Percentiles rank a stretch among this genome's conserved stretches.
Conservation (phyloP, 2,888 invertebrate genomes). For the Allolobophora icterica region DNA sequence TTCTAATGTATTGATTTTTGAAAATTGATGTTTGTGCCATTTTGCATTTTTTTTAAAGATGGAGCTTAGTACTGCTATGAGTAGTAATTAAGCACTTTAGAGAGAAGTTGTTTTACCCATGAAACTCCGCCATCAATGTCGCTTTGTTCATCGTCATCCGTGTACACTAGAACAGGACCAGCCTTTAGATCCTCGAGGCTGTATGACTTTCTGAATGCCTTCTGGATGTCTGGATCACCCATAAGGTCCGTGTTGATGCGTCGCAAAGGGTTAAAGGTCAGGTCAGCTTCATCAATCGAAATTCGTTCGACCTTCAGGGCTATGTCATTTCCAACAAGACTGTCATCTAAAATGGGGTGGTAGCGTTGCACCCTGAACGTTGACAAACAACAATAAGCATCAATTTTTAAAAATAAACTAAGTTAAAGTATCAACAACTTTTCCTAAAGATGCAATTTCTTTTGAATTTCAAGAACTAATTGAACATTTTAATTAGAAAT, state of each 20-base stretch:
- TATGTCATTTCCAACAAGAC: slow-evolving; percentile 37
- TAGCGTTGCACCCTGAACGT: slow-evolving; percentile 43
- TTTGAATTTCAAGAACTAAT: background rate
- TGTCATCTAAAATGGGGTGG: slow-evolving; percentile 45
- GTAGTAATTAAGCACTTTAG: no score
- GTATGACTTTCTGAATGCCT: slow-evolving; percentile 58
- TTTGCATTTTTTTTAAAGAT: no score
- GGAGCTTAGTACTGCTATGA: no score
- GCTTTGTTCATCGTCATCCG: slow-evolving; percentile 33
- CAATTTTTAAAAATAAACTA: background rate
- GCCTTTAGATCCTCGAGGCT: slow-evolving; percentile 56
- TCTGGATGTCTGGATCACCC: slow-evolving; percentile 69
- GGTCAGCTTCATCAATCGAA: slow-evolving; percentile 49
- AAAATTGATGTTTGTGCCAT: no score
- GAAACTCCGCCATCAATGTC: background rate
- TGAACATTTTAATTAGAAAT: background rate
- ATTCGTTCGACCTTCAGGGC: slow-evolving; percentile 19
- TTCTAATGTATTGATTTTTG: no score
- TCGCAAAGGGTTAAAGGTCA: slow-evolving; percentile 58
- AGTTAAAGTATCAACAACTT: background rate
- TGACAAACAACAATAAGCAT: slow-evolving; percentile 6
- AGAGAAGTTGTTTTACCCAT: background rate
- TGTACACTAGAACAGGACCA: slow-evolving; percentile 2
- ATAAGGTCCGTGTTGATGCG: slow-evolving; percentile 72
- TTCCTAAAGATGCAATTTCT: background rate